Conservation (phyloP, 2,113 vertebrate genomes). For the Cepphus grylle region DNA sequence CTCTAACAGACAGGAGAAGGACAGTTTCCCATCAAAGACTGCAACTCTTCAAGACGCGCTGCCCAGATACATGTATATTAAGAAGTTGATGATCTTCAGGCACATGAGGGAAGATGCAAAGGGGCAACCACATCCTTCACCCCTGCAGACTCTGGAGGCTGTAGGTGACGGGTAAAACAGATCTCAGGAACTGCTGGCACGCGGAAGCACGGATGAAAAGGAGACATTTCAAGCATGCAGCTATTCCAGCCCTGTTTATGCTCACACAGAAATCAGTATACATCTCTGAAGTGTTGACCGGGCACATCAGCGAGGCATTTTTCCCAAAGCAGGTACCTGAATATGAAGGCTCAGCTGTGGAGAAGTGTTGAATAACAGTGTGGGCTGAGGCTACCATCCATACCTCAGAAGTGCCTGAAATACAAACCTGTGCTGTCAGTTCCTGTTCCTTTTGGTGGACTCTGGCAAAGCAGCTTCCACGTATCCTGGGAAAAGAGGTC, state of each 20-base stretch:
- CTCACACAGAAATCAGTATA: neutral
- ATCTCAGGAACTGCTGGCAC: neutral
- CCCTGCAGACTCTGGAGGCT: neutral
- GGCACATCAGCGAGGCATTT: neutral
- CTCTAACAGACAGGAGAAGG: neutral
- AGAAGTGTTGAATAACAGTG: neutral
- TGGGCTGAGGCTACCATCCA: neutral
- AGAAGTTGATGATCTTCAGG: neutral
- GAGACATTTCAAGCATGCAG: neutral
- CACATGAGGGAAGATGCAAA: neutral
- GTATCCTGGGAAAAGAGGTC: neutral
- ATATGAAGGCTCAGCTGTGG: neutral
- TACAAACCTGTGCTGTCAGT: neutral
- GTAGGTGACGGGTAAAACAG: neutral
- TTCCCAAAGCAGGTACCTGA: neutral
- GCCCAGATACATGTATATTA: neutral
- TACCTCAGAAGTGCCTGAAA: neutral
- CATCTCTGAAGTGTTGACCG: neutral
- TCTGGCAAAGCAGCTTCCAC: neutral
- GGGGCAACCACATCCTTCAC: neutral
- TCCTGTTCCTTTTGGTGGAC: neutral
- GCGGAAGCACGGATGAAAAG: neutral
- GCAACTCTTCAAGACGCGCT: neutral
- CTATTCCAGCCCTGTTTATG: neutral
- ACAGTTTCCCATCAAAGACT: neutral